These are phyloP conservation scores for Pollicipes pollicipes DNA, from an alignment of 1,140 invertebrate genomes.

Conservation along the genomic window DNA sequence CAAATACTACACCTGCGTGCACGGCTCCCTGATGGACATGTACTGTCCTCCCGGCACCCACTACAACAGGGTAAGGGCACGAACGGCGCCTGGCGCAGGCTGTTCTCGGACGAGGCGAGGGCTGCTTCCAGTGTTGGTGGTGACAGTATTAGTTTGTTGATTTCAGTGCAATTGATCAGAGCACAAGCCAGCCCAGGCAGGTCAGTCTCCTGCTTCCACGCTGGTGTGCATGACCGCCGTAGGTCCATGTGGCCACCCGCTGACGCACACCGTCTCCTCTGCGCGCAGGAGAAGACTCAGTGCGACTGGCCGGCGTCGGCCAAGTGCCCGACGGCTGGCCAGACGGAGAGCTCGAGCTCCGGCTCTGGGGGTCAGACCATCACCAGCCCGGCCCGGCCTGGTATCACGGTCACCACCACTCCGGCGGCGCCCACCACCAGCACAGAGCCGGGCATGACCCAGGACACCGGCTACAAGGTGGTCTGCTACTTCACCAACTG, in stretches of 20 bases:
- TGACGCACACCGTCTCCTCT: background rate
- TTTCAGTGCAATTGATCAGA: too few relatives aligned
- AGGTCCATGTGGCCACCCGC: too few relatives aligned
- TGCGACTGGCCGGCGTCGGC: background rate
- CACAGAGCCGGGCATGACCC: constrained; percentile 14
- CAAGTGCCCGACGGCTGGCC: background rate
- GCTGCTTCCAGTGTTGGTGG: too few relatives aligned
- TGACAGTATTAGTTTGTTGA: too few relatives aligned
- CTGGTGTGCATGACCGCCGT: too few relatives aligned
- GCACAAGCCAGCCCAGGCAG: too few relatives aligned
- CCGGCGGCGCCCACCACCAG: constrained; percentile 3
- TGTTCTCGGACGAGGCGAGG: too few relatives aligned
- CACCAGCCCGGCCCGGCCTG: too few relatives aligned
- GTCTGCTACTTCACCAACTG: constrained; percentile 70
- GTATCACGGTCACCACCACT: background rate
- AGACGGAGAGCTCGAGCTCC: background rate
- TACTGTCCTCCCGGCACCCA: constrained; percentile 47
- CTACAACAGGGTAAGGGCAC: constrained; percentile 42
- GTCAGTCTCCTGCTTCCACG: too few relatives aligned
- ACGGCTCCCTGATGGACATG: constrained; percentile 43
- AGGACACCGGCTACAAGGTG: constrained; percentile 29
- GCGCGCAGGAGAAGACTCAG: background rate
- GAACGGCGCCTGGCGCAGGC: too few relatives aligned
- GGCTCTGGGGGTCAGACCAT: background rate
- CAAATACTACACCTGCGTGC: constrained; percentile 61